phyloP scores from a whole-genome alignment of 1,140 invertebrate genomes.

The Papilio aristodemus region DNA sequence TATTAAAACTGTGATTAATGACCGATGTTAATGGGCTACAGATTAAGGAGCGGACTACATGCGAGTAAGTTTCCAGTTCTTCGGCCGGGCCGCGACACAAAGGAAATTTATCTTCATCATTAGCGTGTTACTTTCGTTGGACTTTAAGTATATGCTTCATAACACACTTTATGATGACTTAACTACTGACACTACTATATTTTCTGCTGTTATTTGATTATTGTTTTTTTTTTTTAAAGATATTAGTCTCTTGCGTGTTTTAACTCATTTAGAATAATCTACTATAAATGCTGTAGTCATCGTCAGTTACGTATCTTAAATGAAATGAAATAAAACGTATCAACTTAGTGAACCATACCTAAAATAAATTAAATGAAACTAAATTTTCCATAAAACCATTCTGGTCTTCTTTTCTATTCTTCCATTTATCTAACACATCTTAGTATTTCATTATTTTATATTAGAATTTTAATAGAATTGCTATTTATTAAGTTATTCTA shows the following conservation, averaged over 20 bases:
- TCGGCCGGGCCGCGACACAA: slow-evolving; percentile 63
- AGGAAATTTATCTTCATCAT: slow-evolving; percentile 75
- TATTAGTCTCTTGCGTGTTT: neutral
- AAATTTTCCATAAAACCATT: no score
- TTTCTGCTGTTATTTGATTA: neutral
- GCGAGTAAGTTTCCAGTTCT: slow-evolving; percentile 63
- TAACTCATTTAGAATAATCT: neutral
- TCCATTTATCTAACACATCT: no score
- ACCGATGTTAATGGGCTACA: slow-evolving; percentile 68
- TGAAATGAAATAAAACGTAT: no score
- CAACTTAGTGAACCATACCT: no score
- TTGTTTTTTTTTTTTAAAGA: neutral
- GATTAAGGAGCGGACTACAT: slow-evolving; percentile 71
- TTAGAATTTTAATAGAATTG: no score
- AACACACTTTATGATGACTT: slow-evolving; percentile 36
- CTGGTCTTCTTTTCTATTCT: no score
- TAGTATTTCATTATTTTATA: no score
- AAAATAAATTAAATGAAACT: no score
- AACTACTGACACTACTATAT: slow-evolving; percentile 26
- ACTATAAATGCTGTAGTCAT: no score
- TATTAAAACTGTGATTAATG: slow-evolving; percentile 81
- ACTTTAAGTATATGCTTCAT: slow-evolving; percentile 39
- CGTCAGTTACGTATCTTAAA: no score
- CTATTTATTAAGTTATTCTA: no score
- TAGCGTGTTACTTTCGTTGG: slow-evolving; percentile 63